Base-by-base conservation (phyloP, 2,888 invertebrate genomes). In the Xanthorhoe spadicearia region DNA sequence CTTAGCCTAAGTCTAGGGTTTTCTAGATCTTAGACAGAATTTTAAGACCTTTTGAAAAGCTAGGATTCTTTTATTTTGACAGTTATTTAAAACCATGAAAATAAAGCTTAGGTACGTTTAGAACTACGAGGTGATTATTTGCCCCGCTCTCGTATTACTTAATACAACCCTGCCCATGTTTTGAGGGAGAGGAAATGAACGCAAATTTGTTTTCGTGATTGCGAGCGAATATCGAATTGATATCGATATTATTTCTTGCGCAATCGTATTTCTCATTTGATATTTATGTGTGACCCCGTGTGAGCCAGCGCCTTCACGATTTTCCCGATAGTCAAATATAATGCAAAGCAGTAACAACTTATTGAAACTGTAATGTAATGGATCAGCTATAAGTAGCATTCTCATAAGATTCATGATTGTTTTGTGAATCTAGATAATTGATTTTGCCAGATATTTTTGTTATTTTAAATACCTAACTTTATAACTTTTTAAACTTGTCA, bases 161-260 rank as follows among this genome's bases (percentile, higher is more conserved):
- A 15, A 28, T 55, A 51, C 54, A 13, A 17, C 13, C 56, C 79
- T 83, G 79, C 84, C 83, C 84, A 85, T 84, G 85, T 86, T 86
- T 80, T 84, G 79, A 86, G 81, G 80, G 85, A 87, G 83, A 88
- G 91, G 92, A 92, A 92, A 92, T 92, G 89, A 90, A 89, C 88
- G 86, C 88, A 92, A 92, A 92, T 93, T 92, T 92, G 92, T 92
- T 92, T 91, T 90, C 89, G 86, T 92, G 91, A 92, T 92, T 92
- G 90, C 89, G 80, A 83, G 82, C 85, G 81, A 85, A 84, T 90
- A 91, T 89, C 87, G 89, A 85, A 89, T 88, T 89, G 85, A 85
- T 89, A 89, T 92, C 86, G 88, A 88, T 89, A 88, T 88, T 80
- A 88, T 88, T 89, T 86, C 85, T 86, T 85, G 83, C 79, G 84